Percentiles rank a stretch among this genome's conserved stretches.
Evolutionary conservation across 2,888 invertebrate genomes (phyloP).

Genomic region (Catotricha subobsoleta): DNA sequence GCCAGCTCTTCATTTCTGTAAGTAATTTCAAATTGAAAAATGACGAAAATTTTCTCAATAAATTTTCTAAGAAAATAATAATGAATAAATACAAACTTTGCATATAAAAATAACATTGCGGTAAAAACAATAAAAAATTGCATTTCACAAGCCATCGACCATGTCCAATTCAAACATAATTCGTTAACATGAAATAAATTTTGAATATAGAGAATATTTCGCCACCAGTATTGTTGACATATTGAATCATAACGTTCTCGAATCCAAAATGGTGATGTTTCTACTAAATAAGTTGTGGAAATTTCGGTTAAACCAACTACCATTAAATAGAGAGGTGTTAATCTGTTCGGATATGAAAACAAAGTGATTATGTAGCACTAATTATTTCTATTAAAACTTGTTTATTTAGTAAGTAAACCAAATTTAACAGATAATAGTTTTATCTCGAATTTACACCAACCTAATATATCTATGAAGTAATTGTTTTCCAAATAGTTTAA

Average conservation of each 20-base stretch:
- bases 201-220: slow-evolving; percentile 27
- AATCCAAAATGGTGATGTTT: slow-evolving; percentile 27
- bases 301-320: slow-evolving; percentile 24
- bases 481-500: slow-evolving; percentile 4
- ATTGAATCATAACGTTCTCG: slow-evolving; percentile 26
- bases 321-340: slow-evolving; percentile 25
- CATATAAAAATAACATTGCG: slow-evolving; percentile 22
- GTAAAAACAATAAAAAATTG: slow-evolving; percentile 26
- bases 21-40: not conserved
- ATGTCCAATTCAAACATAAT: slow-evolving; percentile 30
- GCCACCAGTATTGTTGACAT: slow-evolving; percentile 26
- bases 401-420: too few relatives aligned
- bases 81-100: slow-evolving; percentile 17
- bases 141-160: slow-evolving; percentile 31
- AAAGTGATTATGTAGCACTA: too few relatives aligned
- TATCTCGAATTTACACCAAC: too few relatives aligned
- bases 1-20: slow-evolving; percentile 8
- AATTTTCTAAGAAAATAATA: slow-evolving; percentile 4
- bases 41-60: too few relatives aligned
- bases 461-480: slow-evolving; percentile 6
- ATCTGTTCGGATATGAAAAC: too few relatives aligned
- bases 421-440: too few relatives aligned
- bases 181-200: slow-evolving; percentile 25
- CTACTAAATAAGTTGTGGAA: slow-evolving; percentile 23
- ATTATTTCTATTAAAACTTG: too few relatives aligned